Evolutionary conservation across 2,888 invertebrate species (phyloP), one percentile per base, ranked within the genome.

Genomic region (Diloba caeruleocephala): DNA sequence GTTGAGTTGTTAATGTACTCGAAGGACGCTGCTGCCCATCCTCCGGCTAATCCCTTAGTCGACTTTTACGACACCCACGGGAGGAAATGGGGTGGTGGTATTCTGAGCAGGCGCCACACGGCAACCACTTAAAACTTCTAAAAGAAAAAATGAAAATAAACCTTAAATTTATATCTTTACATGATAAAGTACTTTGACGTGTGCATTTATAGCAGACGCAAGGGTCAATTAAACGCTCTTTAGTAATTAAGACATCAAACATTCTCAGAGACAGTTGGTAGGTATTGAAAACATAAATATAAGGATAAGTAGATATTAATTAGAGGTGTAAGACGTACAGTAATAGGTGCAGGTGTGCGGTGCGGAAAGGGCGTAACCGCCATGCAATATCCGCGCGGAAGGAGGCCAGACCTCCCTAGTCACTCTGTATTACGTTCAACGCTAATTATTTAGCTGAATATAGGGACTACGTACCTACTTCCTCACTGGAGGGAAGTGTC

Each of bases 371-470:
- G 41, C 43, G 65, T 52, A 23, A 38, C 32, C 38, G 19, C 36
- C 33, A 43, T 39, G 64, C 26, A 83, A 85, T 85, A 80, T 86
- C 85, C 84, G 84, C 32, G 25, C 82, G 85, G 85, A 87, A 82
- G 76, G 70, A 51, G 19, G 44, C 60, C 60, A 82, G 82, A 78
- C 82, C 70, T 62, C 55, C 61, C 49, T 12, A 39, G 42, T 52
- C 23, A 32, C 46, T 28, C 15, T 5, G 17, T 36, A n/a, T 51
- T 46, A 53, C 50, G 44, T 14, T 54, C 41, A 28, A 9, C 1
- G 14, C 36, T 59, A 59, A 54, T 55, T 45, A 49, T 48, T 37
- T 33, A 32, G 19, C 29, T 34, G 33, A 10, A 33, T n/a, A n/a
- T 1, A 26, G n/a, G 21, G 15, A 10, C 43, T 49, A 38, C 39